Base-by-base conservation (phyloP, 2,797 vertebrate species). In the Sebastes hopkinsi region DNA sequence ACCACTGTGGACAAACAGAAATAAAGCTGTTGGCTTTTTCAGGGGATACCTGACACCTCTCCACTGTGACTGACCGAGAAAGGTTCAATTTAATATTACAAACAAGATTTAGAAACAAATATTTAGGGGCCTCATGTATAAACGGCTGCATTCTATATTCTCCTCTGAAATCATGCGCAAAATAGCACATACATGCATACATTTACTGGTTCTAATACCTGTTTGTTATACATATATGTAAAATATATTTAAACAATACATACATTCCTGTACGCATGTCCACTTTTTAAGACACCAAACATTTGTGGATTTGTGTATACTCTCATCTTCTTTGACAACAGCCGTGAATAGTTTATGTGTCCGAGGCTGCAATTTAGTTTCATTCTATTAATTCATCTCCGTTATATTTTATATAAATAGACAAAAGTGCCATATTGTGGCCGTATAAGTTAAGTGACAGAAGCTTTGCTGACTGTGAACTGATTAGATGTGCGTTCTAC, bases 111-210 rank as follows among this genome's bases (percentile, higher is more conserved):
- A 25, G 18, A 7, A 22, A 22, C 22, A 52, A 60, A 56, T 22
- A 34, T 75, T 69, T 7, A 46, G 38, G 71, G 52, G 87, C 87
- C 80, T 87, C 77, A 68, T 83, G 70, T 84, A 84, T 75, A 81
- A 87, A 83, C 2, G 5, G 36, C 34, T 69, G 46, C 62, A 76
- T 18, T 42, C 38, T 42, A 81, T 14, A 72, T 52, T 72, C 13
- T 77, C 60, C 29, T 32, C 42, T 71, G 22, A 68, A 55, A 64
- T 54, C 42, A 58, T 81, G 60, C 8, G 3, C 52, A 70, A 80
- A 79, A 73, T 36, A 72, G 38, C 58, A 66, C 16, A 73, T 36
- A 50, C 75, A 52, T 73, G 36, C 65, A 62, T 46, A 42, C 5
- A 29, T 64, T 9, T 25, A 62, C 18, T 59, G 27, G 2, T 29